Percentiles rank a stretch among this genome's conserved stretches.
These are phyloP conservation scores for Metalampra italica DNA, from an alignment of 2,888 invertebrate species.

Conservation along the genomic window DNA sequence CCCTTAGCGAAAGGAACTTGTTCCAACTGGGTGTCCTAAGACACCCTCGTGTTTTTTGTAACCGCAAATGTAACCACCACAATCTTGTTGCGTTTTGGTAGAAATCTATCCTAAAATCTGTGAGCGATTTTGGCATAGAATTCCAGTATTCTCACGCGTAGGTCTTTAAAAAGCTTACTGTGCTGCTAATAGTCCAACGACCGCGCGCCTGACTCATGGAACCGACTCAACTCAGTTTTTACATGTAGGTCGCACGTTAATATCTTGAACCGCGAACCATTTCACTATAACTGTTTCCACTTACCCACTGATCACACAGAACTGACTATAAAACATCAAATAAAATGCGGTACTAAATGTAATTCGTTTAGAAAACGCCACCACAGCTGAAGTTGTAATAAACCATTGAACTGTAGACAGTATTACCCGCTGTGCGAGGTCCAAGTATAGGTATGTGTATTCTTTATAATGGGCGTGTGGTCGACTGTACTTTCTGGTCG, in stretches of 20 bases:
- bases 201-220: conserved; percentile 21
- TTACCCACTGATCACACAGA: not conserved
- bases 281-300: not conserved
- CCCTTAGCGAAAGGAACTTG: no score
- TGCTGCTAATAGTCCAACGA: conserved; percentile 7
- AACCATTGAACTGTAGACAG: not conserved
- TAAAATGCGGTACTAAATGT: not conserved
- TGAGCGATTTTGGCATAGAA: no score
- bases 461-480: no score
- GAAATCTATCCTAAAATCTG: no score
- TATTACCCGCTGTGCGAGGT: no score
- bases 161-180: conserved; percentile 1
- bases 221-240: conserved; percentile 13
- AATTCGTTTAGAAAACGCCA: not conserved
- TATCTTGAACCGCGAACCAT: conserved; percentile 6
- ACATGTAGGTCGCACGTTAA: conserved; percentile 55
- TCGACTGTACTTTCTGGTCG: no score
- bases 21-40: no score
- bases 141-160: no score
- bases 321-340: not conserved
- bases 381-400: not conserved
- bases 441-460: no score
- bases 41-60: no score
- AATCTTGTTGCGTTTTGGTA: no score
- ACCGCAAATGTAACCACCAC: no score